Base-by-base conservation (phyloP, 2,797 vertebrate species). In the Sandelia bainsii region DNA sequence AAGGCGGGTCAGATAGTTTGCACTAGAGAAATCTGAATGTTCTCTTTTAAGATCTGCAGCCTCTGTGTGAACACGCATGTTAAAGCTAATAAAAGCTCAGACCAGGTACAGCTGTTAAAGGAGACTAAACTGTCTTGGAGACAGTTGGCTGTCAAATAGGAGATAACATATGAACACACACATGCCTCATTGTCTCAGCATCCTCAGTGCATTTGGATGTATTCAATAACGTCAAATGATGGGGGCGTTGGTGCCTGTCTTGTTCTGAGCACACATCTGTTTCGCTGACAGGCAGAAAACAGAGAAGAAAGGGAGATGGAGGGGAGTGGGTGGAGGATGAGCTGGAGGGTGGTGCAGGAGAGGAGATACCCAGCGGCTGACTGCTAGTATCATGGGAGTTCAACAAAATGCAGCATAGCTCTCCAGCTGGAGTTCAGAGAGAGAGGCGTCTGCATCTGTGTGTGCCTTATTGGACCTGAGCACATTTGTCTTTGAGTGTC, bases 331-430 rank as follows among this genome's bases (percentile, higher is more conserved):
- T 39, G 77, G 73, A 70, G 71, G 58, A 80, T 60, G 65, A 77
- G 67, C 70, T 59, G 23, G 48, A 23, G 62, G 54, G 32, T 25
- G 45, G 29, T 37, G 56, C 40, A 60, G 81, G 46, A 65, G 79
- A 77, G 50, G 63, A 82, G 72, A 75, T 61, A 66, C 73, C 87
- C 82, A 32, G 76, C 67, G 63, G 84, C 80, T 52, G 72, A 62
- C 69, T 82, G 72, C 25, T 20, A 12, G 48, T 71, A 70, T 86
- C 83, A 60, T 65, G 89, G 82, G 85, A 87, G 83, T 85, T 86
- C 69, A 84, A 73, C 76, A 87, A 86, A 87, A 85, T 87, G 81
- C 80, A 82, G 50, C 63, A 3, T 7, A 45, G 76, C 79, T 77
- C 74, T 83, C 50, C 82, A 86, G 87, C 83, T 77, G 77, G 64